phyloP scores from a whole-genome alignment of 1,140 invertebrate species.

The Ridgeia piscesae region DNA sequence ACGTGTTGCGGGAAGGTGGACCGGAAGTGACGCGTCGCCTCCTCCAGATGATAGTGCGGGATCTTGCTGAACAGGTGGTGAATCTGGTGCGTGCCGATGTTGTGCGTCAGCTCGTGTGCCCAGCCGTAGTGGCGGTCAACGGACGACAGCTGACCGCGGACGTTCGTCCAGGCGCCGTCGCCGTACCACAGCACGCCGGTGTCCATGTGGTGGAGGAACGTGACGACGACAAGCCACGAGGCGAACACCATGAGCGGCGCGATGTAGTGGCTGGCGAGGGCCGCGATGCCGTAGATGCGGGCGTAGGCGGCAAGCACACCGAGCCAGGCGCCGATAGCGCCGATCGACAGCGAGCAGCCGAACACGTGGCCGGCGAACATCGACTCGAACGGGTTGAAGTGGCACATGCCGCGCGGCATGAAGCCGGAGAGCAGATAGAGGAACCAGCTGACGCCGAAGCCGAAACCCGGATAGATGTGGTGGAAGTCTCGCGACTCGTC shows the following conservation, averaged over 20 bases:
- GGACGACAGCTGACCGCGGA: conserved; percentile 53
- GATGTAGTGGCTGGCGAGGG: conserved; percentile 47
- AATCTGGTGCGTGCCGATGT: conserved; percentile 50
- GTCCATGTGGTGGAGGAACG: conserved; percentile 52
- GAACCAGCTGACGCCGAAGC: conserved; percentile 33
- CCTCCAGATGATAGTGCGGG: conserved; percentile 51
- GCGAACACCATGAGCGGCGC: conserved; percentile 47
- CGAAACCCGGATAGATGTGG: conserved; percentile 25
- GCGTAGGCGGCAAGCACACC: conserved; percentile 34
- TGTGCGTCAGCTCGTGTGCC: conserved; percentile 49
- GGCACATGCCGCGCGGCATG: conserved; percentile 24
- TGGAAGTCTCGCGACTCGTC: conserved; percentile 1
- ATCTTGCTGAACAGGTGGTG: conserved; percentile 54
- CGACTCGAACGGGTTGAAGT: conserved; percentile 29
- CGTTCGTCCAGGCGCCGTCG: conserved; percentile 46
- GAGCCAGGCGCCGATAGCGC: conserved; percentile 34
- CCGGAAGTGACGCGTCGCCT: conserved; percentile 42
- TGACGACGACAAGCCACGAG: conserved; percentile 46
- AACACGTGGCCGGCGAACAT: conserved; percentile 25
- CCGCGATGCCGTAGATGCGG: conserved; percentile 15
- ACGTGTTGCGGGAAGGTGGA: conserved; percentile 30
- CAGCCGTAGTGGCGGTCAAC: conserved; percentile 51
- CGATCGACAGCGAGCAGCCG: conserved; percentile 31
- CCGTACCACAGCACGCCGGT: conserved; percentile 47
- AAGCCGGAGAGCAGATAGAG: conserved; percentile 28